Evolutionary conservation across 1,140 invertebrate species (phyloP).

Genomic region (Coptotermes formosanus): DNA sequence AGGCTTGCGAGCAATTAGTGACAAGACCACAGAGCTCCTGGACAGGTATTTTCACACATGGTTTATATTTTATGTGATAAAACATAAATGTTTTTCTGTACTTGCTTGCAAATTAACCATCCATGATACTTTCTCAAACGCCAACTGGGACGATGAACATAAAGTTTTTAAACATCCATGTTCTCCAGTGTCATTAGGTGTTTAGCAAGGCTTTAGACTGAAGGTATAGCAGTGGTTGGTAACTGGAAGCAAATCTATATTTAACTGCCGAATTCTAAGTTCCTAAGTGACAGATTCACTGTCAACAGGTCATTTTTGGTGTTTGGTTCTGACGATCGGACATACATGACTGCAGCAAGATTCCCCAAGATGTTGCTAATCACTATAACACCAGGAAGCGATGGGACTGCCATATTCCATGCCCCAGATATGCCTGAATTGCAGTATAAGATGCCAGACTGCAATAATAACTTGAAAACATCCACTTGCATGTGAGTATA

Average conservation of each 20-base stretch:
- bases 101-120: no score
- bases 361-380: conserved; percentile 1
- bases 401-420: background rate
- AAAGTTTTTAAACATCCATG: no score
- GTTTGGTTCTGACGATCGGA: background rate
- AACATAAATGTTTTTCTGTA: no score
- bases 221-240: no score
- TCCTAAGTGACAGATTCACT: background rate
- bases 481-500: conserved; percentile 4
- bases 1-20: background rate
- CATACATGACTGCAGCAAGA: background rate
- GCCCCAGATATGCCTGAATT: conserved; percentile 19
- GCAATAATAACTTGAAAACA: background rate
- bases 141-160: no score
- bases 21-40: background rate
- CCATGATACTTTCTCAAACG: no score
- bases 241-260: no score
- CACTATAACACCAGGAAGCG: background rate
- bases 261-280: no score
- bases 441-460: background rate
- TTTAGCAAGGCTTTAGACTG: no score
- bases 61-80: no score
- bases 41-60: conserved; percentile 2
- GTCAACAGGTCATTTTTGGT: background rate
- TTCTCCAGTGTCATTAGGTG: no score